Evolutionary conservation across 2,888 invertebrate genomes (phyloP).

Genomic region (Sphaerophoria taeniata): DNA sequence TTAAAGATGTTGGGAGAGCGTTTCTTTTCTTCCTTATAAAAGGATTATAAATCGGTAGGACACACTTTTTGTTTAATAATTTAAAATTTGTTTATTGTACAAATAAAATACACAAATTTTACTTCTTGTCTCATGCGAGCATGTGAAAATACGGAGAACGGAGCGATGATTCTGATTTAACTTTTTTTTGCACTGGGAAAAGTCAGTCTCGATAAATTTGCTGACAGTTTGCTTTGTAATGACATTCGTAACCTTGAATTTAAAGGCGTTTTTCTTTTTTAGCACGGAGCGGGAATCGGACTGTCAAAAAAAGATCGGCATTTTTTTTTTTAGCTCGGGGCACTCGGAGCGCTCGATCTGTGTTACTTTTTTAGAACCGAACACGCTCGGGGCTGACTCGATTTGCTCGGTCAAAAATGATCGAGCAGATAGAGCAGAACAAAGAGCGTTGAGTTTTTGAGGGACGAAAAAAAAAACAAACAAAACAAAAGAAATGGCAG

Average conservation of each 20-base stretch:
- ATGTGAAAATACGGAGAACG: conserved; percentile 8
- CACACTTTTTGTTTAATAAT: conserved; percentile 15
- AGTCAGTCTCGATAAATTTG: conserved; percentile 23
- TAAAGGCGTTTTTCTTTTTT: too few species aligned
- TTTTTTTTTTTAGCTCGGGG: too few species aligned
- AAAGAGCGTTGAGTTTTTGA: too few species aligned
- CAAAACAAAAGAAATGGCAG: too few species aligned
- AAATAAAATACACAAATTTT: conserved; percentile 7
- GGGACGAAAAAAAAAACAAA: too few species aligned
- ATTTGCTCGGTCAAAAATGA: too few species aligned
- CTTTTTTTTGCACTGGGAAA: not conserved
- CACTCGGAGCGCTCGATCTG: too few species aligned
- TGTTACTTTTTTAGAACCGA: too few species aligned
- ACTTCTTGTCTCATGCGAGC: conserved; percentile 1
- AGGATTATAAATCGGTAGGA: conserved; percentile 27
- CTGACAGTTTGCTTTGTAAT: conserved; percentile 43
- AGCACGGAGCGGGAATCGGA: too few species aligned
- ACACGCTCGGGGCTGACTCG: too few species aligned
- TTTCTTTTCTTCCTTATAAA: not conserved
- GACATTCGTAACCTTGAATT: conserved; percentile 65
- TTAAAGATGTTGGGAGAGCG: not conserved
- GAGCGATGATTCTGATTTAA: not conserved
- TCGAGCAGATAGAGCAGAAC: too few species aligned
- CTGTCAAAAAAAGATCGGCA: too few species aligned
- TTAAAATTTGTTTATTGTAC: not conserved